Evolutionary conservation across 2,888 invertebrate species (phyloP), one percentile per base, ranked within the genome.

Genomic region (Bimastos eiseni): DNA sequence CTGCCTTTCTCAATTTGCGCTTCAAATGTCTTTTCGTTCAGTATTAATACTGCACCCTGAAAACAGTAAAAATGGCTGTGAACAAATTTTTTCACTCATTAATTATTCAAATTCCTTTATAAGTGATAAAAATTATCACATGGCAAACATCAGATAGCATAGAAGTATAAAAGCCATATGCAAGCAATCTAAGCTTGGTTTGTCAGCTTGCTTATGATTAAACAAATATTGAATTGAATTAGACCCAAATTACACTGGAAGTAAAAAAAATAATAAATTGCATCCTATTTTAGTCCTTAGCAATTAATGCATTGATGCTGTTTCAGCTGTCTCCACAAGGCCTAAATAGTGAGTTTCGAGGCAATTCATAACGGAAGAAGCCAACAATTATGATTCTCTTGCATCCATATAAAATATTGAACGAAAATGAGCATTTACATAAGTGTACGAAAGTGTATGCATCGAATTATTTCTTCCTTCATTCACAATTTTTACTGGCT

Each of bases 1-100:
- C n/a, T 38, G 38, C 38, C 90, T 36, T 83, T 38, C 37, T 90
- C 90, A 83, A 90, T 30, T 38, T 90, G 86, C 36, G 86, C 24
- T 34, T 86, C 37, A 86, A 86, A 86, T 86, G 86, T 36, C 37
- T 86, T 37, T 86, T 86, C 86, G 36, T 86, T 86, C 86, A 86
- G 86, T 86, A 19, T 34, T 24, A 86, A 24, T 36, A 86, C 36
- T 86, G 37, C 36, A 86, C 0, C 34, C 86, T 86, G 24, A 86
- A 37, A 34, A 24, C 36, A 86, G 36, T 17, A 86, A 37, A 86
- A 86, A 86, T 34, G 21, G 21, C 37, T 86, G 8, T n/a, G n/a
- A n/a, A 70, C 70, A 70, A n/a, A n/a, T n/a, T 30, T 30, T 13
- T 17, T 49, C 70, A 70, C 70, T 70, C 30, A n/a, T n/a, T 21